These are phyloP conservation scores for Pseudopipra pipra DNA, from an alignment of 2,113 vertebrate genomes.

Conservation along the genomic window DNA sequence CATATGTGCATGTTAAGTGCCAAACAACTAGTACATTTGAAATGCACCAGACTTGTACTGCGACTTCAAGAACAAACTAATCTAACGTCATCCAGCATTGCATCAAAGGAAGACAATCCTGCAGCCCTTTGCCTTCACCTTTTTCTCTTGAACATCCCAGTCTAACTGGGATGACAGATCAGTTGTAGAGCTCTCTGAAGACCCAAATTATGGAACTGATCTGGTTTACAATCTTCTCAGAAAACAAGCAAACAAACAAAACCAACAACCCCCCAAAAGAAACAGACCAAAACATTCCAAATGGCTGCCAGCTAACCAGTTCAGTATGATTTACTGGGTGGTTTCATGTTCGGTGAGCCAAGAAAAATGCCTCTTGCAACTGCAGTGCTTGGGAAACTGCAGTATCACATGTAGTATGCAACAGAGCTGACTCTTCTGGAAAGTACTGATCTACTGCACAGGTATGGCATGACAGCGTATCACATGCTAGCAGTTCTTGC, in stretches of 20 bases:
- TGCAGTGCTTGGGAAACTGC: not conserved
- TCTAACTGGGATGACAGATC: not conserved
- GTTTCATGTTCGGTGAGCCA: not conserved
- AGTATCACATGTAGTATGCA: not conserved
- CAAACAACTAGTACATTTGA: not conserved
- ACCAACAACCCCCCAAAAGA: accelerated
- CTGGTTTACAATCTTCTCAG: not conserved
- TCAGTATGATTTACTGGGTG: not conserved
- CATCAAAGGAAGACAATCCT: not conserved
- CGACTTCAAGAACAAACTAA: not conserved
- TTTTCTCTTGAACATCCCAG: not conserved
- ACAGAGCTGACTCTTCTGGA: not conserved
- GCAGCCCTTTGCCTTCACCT: not conserved
- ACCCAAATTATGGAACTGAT: not conserved
- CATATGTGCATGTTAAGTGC: not conserved
- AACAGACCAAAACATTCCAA: not conserved
- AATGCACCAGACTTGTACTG: not conserved
- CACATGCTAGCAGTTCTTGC: not conserved
- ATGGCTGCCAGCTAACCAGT: not conserved
- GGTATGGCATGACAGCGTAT: not conserved
- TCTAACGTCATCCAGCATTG: not conserved
- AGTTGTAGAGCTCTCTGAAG: not conserved
- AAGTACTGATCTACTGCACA: not conserved
- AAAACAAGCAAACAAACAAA: not conserved
- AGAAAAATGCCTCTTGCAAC: not conserved